Evolutionary conservation across 2,888 invertebrate species (phyloP), one percentile per base, ranked within the genome.

Genomic region (Drosophila falleni): DNA sequence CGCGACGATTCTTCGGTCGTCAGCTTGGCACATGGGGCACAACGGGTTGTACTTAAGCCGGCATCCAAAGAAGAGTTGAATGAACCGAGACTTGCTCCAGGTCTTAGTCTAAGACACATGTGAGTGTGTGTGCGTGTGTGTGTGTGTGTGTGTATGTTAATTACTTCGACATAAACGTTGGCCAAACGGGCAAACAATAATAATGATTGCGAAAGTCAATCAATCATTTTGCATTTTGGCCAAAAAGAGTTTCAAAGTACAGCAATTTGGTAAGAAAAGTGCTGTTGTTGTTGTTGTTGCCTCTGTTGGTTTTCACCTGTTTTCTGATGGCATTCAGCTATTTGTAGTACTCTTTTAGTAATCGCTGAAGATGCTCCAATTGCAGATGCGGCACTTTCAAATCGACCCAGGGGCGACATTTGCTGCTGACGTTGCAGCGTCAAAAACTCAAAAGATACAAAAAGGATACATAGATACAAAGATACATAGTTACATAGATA

Each of bases 171-270:
- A 65, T 71, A 83, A 86, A 64, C 74, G 75, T 66, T 74, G 65
- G 63, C 80, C 78, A 70, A 82, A 77, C 73, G 67, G 73, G 62
- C 71, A 51, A 78, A 71, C 55, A 70, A 82, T 76, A 79, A 89
- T 87, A 87, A 87, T 87, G 74, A 84, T 80, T 81, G 73, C 69
- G 51, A 74, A 71, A 85, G 74, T 76, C 70, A 81, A 86, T 86
- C 89, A 86, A 86, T 86, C 85, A 86, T 89, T 89, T 84, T 66
- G 64, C 81, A 83, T 70, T 82, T 82, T 77, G 74, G 53, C 70
- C 69, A 64, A 69, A 55, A 59, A 33, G 58, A 41, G 54, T 46
- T 62, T 31, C 41, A 60, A 59, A 81, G 55, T 78, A 72, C 68
- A 66, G 63, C 77, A 67, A 71, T 44, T 62, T 19, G 56, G 29